Base-by-base conservation (phyloP, 2,113 vertebrate genomes). In the Zosterops pallidus region DNA sequence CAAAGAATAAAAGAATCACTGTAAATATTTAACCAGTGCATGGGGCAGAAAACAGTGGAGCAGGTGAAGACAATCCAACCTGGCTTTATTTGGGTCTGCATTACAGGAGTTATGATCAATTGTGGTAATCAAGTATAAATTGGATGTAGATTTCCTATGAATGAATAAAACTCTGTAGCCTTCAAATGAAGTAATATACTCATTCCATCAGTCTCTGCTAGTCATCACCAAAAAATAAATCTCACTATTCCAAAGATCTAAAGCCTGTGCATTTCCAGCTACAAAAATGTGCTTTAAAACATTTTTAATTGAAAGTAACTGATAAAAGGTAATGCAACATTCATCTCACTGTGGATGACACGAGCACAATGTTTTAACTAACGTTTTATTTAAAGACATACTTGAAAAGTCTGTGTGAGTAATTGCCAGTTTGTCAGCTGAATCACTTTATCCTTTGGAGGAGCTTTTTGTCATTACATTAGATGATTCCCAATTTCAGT, bases 371-470 rank as follows among this genome's bases (percentile, higher is more conserved):
- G 76, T 49, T 95, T 97, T 94, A 97, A 96, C 79, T 86, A 96
- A 97, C 92, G 74, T 96, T 98, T 98, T 97, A 97, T 97, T 97
- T 97, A 97, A 98, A 97, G 93, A 83, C 88, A 95, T 80, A 60
- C 82, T 97, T 96, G 71, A 96, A 95, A 85, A 96, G 80, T 62
- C 91, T 95, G 93, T 97, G 81, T 95, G 96, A 97, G 92, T 98
- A 97, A 98, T 97, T 97, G 93, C 81, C 93, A 97, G 96, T 97
- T 97, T 98, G 94, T 98, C 97, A 98, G 92, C 64, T 97, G 95
- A 98, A 95, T 98, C 94, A 95, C 41, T 97, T 92, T 85, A 94
- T 84, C 91, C 83, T 94, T 95, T 90, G 85, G 95, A 96, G 95
- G 89, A 96, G 95, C 24, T 95, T 97, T 97, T 95, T 97, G 91